These are phyloP conservation scores for Dinothrombium tinctorium DNA, from an alignment of 1,140 invertebrate genomes.

Conservation along the genomic window DNA sequence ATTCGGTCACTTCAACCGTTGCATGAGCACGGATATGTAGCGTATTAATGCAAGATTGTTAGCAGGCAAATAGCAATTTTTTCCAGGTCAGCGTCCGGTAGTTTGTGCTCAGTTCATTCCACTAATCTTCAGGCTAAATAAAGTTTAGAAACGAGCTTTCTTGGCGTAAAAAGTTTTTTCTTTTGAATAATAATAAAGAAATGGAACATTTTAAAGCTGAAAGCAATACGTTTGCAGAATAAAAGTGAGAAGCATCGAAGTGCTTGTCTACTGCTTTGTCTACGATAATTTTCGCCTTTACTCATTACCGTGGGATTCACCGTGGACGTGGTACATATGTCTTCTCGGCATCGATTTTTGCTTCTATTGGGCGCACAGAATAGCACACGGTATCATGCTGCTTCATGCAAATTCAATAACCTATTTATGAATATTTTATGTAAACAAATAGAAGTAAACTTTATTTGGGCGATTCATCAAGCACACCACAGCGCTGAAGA, in stretches of 20 bases:
- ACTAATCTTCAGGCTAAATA: background rate
- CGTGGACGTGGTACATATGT: constrained; percentile 27
- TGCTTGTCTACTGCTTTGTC: constrained; percentile 10
- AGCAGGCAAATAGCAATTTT: too few relatives aligned
- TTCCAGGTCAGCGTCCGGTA: too few relatives aligned
- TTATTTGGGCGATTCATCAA: constrained; percentile 83
- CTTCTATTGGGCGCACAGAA: constrained; percentile 76
- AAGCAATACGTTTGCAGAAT: too few relatives aligned
- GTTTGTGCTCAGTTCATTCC: background rate
- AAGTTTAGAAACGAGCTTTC: background rate
- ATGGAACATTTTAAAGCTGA: background rate
- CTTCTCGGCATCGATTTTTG: constrained; percentile 57
- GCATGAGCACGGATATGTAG: too few relatives aligned
- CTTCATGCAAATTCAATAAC: background rate
- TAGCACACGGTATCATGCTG: constrained; percentile 42
- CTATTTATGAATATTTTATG: background rate
- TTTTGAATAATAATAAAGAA: too few relatives aligned
- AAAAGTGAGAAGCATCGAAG: constrained; percentile 13
- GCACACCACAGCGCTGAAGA: constrained; percentile 89
- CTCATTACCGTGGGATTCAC: constrained; percentile 13
- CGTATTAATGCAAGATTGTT: too few relatives aligned
- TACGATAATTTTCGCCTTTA: constrained; percentile 11
- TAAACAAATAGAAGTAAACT: constrained; percentile 32
- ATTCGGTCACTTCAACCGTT: too few relatives aligned
- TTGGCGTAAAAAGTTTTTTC: background rate